A percentile compares a stretch with the other conserved stretches of the same genome.
Conservation (phyloP, 2,797 vertebrate species). For the Galagoides demidoff region DNA sequence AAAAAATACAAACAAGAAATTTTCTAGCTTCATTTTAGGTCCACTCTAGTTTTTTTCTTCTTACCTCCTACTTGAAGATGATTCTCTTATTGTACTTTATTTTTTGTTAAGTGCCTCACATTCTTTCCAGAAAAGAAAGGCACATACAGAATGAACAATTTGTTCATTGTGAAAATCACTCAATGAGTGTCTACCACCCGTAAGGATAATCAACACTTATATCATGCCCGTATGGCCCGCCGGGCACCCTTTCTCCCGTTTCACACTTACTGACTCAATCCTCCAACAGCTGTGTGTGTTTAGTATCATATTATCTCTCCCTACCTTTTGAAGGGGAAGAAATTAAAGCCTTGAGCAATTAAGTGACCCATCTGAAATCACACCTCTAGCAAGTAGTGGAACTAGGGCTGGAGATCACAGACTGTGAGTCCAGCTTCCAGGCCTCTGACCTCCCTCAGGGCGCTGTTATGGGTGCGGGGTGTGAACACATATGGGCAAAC, state of each 20-base stretch:
- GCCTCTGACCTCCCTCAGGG: background rate
- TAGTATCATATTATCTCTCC: background rate
- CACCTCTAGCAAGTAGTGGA: background rate
- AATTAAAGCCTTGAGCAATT: background rate
- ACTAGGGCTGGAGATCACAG: background rate
- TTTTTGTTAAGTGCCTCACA: background rate
- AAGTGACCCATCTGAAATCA: background rate
- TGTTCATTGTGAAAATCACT: background rate
- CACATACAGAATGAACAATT: background rate
- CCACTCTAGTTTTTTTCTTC: background rate
- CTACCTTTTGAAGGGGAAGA: background rate
- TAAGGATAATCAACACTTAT: background rate
- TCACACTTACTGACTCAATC: background rate
- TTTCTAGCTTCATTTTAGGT: background rate
- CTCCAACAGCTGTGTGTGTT: background rate
- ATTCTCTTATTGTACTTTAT: background rate
- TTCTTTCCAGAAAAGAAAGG: background rate
- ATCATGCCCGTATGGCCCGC: accelerated
- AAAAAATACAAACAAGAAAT: background rate
- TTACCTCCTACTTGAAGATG: constrained; percentile 25
- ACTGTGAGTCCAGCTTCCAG: background rate
- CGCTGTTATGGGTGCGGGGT: accelerated
- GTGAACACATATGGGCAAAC: background rate
- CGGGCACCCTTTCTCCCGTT: background rate
- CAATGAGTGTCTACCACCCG: background rate